These are phyloP conservation scores for Drosophila pectinifera DNA, from an alignment of 1,140 invertebrate genomes.

Conservation along the genomic window DNA sequence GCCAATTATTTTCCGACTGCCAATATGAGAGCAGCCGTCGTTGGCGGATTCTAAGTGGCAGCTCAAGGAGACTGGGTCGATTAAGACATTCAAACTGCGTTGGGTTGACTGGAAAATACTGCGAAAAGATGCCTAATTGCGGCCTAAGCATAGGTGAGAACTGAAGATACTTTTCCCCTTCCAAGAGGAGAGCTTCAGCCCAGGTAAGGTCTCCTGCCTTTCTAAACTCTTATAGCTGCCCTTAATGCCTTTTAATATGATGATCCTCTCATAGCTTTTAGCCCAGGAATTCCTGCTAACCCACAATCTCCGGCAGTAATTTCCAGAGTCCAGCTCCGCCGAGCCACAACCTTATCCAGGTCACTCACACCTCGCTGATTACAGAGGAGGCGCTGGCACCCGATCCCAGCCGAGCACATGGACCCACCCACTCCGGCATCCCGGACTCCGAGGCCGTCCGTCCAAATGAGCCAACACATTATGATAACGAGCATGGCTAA, in stretches of 20 bases:
- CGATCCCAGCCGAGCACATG: constrained; percentile 21
- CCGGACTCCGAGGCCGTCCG: constrained; percentile 27
- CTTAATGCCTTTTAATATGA: constrained; percentile 57
- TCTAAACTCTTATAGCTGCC: constrained; percentile 36
- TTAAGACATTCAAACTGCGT: background rate
- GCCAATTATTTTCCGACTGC: constrained; percentile 66
- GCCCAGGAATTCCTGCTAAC: constrained; percentile 4
- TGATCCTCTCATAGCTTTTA: constrained; percentile 35
- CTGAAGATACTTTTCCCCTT: too few relatives aligned
- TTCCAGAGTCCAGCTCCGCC: constrained; percentile 16
- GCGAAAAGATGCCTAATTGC: too few relatives aligned
- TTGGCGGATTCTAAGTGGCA: constrained; percentile 8
- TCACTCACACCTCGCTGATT: constrained; percentile 73
- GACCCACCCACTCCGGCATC: constrained; percentile 31
- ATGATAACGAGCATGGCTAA: constrained; percentile 79
- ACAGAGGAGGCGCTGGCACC: constrained; percentile 31
- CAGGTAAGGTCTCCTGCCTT: too few relatives aligned
- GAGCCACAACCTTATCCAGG: constrained; percentile 50
- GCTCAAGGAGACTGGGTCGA: constrained; percentile 12
- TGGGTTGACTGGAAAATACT: too few relatives aligned
- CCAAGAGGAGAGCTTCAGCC: too few relatives aligned
- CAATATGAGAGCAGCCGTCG: constrained; percentile 18
- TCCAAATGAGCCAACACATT: constrained; percentile 70
- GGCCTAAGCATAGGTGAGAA: too few relatives aligned
- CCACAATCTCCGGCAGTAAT: constrained; percentile 37